These are phyloP conservation scores for Fukomys damarensis DNA, from an alignment of 2,113 vertebrate genomes.

Conservation along the genomic window DNA sequence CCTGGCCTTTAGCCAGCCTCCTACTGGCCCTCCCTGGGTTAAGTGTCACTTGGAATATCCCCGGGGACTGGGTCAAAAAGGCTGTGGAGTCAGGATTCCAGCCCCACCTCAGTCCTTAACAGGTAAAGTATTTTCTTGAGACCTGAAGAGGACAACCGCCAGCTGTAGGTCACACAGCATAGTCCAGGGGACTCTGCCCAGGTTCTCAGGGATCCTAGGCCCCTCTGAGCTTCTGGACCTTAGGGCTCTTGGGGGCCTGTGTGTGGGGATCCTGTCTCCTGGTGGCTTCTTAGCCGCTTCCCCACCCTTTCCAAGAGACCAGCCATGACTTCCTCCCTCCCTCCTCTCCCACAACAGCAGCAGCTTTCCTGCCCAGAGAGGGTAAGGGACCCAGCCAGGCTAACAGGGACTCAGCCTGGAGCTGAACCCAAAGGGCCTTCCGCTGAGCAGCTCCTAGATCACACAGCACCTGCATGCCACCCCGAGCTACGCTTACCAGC, in stretches of 20 bases:
- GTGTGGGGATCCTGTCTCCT: not conserved
- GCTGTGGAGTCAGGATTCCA: conserved; percentile 48
- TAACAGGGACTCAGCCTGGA: not conserved
- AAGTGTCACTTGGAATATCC: conserved; percentile 54
- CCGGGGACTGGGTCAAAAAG: conserved; percentile 16
- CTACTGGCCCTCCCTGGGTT: conserved; percentile 1
- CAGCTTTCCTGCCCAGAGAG: not conserved
- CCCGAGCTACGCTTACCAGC: not conserved
- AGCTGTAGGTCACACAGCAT: not conserved
- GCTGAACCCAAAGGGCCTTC: not conserved
- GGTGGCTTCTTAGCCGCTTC: not conserved
- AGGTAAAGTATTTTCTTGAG: not conserved
- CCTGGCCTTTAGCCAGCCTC: not conserved
- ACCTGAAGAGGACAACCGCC: not conserved
- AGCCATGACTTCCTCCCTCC: not conserved
- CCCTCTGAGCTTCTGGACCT: not conserved
- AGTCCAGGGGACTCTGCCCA: not conserved
- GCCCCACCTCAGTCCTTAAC: not conserved
- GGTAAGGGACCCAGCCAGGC: not conserved
- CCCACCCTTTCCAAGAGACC: not conserved
- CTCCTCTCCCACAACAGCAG: not conserved
- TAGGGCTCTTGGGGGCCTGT: not conserved
- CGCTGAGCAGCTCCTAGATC: not conserved
- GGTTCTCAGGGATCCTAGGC: too few relatives aligned
- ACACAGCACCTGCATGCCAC: not conserved